A percentile compares a stretch with the other conserved stretches of the same genome.
These are phyloP conservation scores for Amblyopsis rosae DNA, from an alignment of 2,113 vertebrate genomes.

Conservation along the genomic window DNA sequence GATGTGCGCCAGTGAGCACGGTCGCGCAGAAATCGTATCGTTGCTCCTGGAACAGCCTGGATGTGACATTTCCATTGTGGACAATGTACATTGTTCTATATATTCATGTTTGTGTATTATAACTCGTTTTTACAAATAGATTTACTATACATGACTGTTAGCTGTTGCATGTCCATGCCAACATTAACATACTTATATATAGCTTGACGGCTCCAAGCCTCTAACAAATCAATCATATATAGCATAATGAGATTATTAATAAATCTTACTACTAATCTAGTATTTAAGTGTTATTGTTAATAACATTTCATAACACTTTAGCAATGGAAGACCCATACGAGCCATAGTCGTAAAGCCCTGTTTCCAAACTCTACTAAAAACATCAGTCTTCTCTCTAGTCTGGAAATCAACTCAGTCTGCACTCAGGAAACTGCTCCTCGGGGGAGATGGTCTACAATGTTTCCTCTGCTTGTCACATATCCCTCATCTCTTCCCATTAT, in stretches of 20 bases:
- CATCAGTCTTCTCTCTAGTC: slow-evolving; percentile 26
- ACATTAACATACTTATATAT: too few relatives aligned
- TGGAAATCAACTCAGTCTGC: slow-evolving; percentile 52
- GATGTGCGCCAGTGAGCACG: slow-evolving; percentile 94
- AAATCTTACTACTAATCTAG: too few relatives aligned
- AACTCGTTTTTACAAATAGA: not conserved
- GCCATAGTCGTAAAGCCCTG: not conserved
- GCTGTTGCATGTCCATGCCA: not conserved
- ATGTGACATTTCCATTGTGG: slow-evolving; percentile 84
- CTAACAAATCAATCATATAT: too few relatives aligned
- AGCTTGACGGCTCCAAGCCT: too few relatives aligned
- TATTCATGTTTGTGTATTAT: not conserved
- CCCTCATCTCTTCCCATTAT: slow-evolving; percentile 4
- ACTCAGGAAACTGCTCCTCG: slow-evolving; percentile 53
- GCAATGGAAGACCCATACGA: not conserved
- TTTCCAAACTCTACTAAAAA: slow-evolving; percentile 14
- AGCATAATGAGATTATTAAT: too few relatives aligned
- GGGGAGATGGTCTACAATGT: slow-evolving; percentile 25
- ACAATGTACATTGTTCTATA: slow-evolving; percentile 79
- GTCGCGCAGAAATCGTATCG: slow-evolving; percentile 84
- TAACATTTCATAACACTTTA: not conserved
- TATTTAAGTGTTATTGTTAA: too few relatives aligned
- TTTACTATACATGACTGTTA: not conserved
- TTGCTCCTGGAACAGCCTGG: slow-evolving; percentile 86
- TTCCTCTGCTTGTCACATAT: slow-evolving; percentile 32